Percentiles rank a stretch among this genome's conserved stretches.
phyloP scores from a whole-genome alignment of 2,797 vertebrate genomes.

The Sternotherus odoratus region DNA sequence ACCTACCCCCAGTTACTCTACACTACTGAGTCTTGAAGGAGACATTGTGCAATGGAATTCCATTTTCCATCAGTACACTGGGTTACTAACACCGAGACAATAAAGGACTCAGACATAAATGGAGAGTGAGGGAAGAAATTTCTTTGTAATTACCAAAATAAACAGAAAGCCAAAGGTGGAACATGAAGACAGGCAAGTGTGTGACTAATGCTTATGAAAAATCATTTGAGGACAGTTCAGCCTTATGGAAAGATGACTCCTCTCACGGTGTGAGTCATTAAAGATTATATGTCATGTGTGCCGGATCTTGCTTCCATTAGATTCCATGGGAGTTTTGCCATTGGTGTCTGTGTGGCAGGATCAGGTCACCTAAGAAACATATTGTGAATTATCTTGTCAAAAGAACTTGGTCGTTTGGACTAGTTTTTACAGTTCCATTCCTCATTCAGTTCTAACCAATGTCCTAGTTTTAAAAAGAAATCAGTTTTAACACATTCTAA shows the following conservation, averaged over 20 bases:
- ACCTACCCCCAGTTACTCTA: constrained; percentile 16
- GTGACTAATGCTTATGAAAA: constrained; percentile 2
- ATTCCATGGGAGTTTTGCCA: not conserved
- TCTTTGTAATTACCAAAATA: constrained; percentile 40
- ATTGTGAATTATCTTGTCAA: not conserved
- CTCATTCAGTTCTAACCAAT: not conserved
- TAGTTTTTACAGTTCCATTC: not conserved
- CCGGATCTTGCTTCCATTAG: not conserved
- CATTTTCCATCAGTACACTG: not conserved
- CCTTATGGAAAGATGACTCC: constrained; percentile 33
- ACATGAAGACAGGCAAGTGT: constrained; percentile 24
- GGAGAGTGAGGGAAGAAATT: constrained; percentile 4
- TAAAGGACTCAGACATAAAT: constrained; percentile 6
- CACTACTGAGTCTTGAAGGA: not conserved
- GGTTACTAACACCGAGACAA: constrained; percentile 11
- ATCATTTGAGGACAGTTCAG: not conserved
- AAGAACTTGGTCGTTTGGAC: not conserved
- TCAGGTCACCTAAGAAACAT: not conserved
- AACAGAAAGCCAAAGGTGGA: constrained; percentile 45
- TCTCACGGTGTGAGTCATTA: constrained; percentile 36
- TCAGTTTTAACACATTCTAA: not conserved
- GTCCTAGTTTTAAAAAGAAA: not conserved
- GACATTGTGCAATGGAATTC: constrained; percentile 18
- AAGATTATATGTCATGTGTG: constrained; percentile 26
- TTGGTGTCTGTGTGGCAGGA: not conserved